A percentile compares a stretch with the other conserved stretches of the same genome.
Conservation (phyloP, 1,140 invertebrate genomes). For the Drosophila nikananu region DNA sequence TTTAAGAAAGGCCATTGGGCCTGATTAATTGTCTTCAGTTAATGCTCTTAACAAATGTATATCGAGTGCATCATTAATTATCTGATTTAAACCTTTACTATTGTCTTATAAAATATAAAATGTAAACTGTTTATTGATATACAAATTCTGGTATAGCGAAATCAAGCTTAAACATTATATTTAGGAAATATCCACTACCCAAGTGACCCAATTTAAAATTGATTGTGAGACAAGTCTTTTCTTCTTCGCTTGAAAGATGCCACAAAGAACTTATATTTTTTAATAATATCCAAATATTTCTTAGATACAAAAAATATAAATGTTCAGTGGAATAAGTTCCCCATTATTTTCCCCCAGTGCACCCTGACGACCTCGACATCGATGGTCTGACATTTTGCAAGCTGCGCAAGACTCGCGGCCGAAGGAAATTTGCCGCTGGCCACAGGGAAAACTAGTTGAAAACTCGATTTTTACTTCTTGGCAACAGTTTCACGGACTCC, state of each 20-base stretch:
- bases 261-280: rapidly evolving
- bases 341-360: neutral
- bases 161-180: no score
- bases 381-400: slow-evolving; percentile 57
- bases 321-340: rapidly evolving
- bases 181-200: no score
- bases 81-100: no score
- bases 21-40: neutral
- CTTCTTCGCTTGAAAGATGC: no score
- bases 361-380: slow-evolving; percentile 50
- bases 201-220: no score
- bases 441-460: slow-evolving; percentile 37
- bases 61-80: neutral
- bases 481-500: slow-evolving; percentile 35
- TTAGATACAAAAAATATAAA: rapidly evolving
- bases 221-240: no score
- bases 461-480: slow-evolving; percentile 39
- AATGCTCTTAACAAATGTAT: neutral
- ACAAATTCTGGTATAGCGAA: no score
- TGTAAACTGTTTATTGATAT: no score
- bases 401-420: slow-evolving; percentile 50
- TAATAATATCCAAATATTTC: neutral
- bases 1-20: no score
- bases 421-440: slow-evolving; percentile 22
- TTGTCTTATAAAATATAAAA: no score